Conservation (phyloP, 2,113 vertebrate genomes). For the Riparia riparia region DNA sequence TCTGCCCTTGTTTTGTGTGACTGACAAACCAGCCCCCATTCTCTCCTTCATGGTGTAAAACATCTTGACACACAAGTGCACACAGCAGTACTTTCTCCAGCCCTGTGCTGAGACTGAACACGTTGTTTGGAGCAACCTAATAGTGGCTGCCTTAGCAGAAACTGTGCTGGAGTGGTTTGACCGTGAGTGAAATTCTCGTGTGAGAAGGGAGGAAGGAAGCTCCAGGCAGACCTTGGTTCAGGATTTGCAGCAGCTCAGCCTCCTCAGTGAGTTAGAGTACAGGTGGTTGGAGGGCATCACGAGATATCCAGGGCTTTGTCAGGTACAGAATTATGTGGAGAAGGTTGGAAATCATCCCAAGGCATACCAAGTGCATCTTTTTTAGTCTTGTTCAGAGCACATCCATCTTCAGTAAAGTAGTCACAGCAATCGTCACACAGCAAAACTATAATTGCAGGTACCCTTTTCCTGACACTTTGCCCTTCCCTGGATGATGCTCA, state of each 20-base stretch:
- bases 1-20: rapidly evolving
- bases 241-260: not conserved
- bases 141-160: not conserved
- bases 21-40: not conserved
- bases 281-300: not conserved
- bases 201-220: not conserved
- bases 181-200: not conserved
- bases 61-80: rapidly evolving
- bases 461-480: not conserved
- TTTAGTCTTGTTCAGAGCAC: not conserved
- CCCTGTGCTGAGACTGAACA: not conserved
- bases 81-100: not conserved
- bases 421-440: not conserved
- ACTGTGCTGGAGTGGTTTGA: not conserved
- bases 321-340: not conserved
- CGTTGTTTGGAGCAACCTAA: rapidly evolving
- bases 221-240: not conserved
- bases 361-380: not conserved
- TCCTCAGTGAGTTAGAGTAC: not conserved
- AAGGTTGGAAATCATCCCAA: not conserved
- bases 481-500: not conserved
- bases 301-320: not conserved
- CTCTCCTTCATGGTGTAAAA: not conserved
- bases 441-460: not conserved
- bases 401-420: not conserved